These are phyloP conservation scores for Cynocephalus volans DNA, from an alignment of 2,113 vertebrate species.

Conservation along the genomic window DNA sequence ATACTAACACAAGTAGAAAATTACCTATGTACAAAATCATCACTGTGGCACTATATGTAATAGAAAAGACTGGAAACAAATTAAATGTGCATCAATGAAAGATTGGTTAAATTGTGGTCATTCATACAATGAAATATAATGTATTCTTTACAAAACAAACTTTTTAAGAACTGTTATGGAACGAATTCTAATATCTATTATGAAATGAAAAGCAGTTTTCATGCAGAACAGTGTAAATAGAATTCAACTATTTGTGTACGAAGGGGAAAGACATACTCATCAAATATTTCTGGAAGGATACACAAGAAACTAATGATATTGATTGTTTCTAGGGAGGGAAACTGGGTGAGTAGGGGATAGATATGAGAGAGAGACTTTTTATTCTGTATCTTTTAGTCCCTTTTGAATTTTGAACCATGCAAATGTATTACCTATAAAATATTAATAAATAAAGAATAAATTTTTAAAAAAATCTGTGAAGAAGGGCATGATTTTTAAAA, in stretches of 20 bases:
- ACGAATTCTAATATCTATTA: slow-evolving; percentile 40
- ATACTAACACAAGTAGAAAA: neutral
- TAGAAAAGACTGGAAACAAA: slow-evolving; percentile 54
- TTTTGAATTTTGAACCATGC: slow-evolving; percentile 4
- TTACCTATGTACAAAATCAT: slow-evolving; percentile 42
- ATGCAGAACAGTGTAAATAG: neutral
- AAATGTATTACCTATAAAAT: neutral
- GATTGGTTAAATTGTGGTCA: slow-evolving; percentile 18
- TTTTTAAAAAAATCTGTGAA: neutral
- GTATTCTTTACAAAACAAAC: neutral
- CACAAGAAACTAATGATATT: neutral
- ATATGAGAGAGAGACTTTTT: neutral
- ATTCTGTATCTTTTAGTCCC: neutral
- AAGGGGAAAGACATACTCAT: slow-evolving; percentile 35
- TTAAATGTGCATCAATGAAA: slow-evolving; percentile 31
- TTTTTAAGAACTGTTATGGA: slow-evolving; percentile 55
- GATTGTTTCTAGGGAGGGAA: neutral
- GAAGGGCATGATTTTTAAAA: slow-evolving; percentile 7
- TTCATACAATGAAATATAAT: neutral
- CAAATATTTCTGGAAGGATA: slow-evolving; percentile 44
- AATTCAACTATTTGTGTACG: slow-evolving; percentile 49
- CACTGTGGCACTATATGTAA: neutral
- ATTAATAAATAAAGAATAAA: slow-evolving; percentile 12
- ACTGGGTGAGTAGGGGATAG: neutral
- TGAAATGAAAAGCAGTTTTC: slow-evolving; percentile 33